phyloP scores from a whole-genome alignment of 2,797 vertebrate species.

The Carduelis carduelis region DNA sequence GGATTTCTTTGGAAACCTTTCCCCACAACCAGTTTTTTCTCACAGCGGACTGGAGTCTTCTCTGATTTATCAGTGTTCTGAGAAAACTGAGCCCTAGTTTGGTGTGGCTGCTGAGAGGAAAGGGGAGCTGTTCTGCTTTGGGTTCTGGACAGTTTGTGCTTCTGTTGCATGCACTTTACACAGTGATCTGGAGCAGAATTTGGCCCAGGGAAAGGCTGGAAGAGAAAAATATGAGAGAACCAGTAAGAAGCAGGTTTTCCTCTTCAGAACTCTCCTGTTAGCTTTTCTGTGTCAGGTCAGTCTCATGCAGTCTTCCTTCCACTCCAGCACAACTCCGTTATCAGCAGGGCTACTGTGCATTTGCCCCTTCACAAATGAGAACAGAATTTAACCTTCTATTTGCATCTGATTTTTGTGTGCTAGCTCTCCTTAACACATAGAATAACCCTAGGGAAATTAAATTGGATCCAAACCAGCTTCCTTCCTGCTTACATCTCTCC shows the following conservation, averaged over 20 bases:
- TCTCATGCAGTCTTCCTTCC: not conserved
- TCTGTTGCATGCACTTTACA: not conserved
- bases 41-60: not conserved
- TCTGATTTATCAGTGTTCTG: not conserved
- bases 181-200: not conserved
- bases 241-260: not conserved
- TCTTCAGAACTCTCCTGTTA: not conserved
- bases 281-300: not conserved
- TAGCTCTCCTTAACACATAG: not conserved
- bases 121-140: not conserved
- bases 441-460: not conserved
- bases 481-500: not conserved
- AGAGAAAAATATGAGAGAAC: not conserved
- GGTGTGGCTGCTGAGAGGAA: not conserved
- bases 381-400: not conserved
- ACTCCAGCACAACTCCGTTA: not conserved
- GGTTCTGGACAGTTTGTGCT: not conserved
- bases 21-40: rapidly evolving
- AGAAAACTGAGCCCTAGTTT: not conserved
- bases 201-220: not conserved
- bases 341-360: not conserved
- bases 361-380: not conserved
- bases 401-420: not conserved
- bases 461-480: not conserved
- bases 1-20: not conserved